These are phyloP conservation scores for Ascidia mentula DNA, from an alignment of 23 tunicate genomes.

Conservation along the genomic window DNA sequence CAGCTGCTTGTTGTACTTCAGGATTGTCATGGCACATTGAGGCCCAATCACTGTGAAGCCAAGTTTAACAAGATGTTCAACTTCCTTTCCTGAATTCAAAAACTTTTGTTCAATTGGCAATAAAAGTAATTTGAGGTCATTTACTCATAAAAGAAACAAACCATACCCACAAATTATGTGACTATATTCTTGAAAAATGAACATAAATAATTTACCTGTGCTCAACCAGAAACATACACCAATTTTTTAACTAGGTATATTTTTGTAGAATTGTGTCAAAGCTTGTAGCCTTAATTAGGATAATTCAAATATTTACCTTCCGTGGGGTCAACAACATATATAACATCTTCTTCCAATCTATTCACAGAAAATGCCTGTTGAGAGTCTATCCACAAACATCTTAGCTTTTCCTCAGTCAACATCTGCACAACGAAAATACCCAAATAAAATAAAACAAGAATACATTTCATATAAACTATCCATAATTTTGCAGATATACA, in stretches of 20 bases:
- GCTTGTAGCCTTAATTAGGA: no score
- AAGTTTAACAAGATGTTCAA: constrained; percentile 42
- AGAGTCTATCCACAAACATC: constrained; percentile 21
- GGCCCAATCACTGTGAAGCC: constrained; percentile 77
- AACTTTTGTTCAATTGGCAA: no score
- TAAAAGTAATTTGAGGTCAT: no score
- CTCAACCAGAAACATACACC: no score
- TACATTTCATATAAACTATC: not conserved
- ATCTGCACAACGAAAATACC: constrained; percentile 5
- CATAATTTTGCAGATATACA: not conserved
- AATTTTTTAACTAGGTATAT: no score
- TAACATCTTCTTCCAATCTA: constrained; percentile 55
- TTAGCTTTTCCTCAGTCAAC: constrained; percentile 16
- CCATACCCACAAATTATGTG: no score
- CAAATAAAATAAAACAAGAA: not conserved
- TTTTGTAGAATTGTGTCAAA: no score
- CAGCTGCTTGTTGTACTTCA: constrained; percentile 61
- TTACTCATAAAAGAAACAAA: no score
- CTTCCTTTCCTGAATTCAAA: constrained; percentile 30
- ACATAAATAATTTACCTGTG: no score
- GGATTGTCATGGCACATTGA: constrained; percentile 68
- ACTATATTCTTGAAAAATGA: no score
- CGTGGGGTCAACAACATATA: constrained; percentile 74
- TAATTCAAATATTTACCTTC: constrained; percentile 48
- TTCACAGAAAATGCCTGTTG: constrained; percentile 22